Percentiles rank a stretch among this genome's conserved stretches.
Evolutionary conservation across 2,797 vertebrate species (phyloP).

Genomic region (Tauraco hartlaubi): DNA sequence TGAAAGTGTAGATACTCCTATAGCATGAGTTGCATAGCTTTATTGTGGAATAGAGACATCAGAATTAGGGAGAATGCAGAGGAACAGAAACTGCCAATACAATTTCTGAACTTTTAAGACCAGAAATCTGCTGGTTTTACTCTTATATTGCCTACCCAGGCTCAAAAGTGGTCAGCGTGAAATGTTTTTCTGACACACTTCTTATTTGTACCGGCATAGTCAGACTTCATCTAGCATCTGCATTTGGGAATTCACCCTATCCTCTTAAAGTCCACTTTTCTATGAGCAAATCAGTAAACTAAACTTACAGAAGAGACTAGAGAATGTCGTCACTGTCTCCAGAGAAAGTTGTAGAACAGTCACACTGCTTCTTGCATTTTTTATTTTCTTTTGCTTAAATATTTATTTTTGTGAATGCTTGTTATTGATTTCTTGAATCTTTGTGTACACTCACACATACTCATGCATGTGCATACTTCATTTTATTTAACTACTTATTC

Average conservation of each 20-base stretch:
- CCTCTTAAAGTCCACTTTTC: not conserved
- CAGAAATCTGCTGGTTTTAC: not conserved
- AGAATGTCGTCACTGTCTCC: not conserved
- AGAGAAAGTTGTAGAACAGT: not conserved
- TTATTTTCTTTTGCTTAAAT: too few relatives aligned
- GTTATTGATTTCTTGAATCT: not conserved
- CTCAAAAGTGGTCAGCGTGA: not conserved
- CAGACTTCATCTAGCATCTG: not conserved
- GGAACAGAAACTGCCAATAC: not conserved
- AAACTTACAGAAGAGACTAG: not conserved
- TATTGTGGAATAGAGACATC: not conserved
- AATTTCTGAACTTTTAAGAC: not conserved
- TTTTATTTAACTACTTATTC: not conserved
- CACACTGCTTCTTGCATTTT: not conserved
- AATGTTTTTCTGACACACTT: not conserved
- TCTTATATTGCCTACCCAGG: not conserved
- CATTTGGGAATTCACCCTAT: not conserved
- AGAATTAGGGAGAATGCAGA: accelerated
- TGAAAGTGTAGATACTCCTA: not conserved
- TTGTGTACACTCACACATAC: not conserved
- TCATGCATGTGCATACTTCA: accelerated
- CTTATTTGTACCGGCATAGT: not conserved
- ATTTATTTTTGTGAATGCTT: not conserved
- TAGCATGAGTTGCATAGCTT: not conserved
- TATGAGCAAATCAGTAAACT: not conserved